Conservation (phyloP, 2,113 vertebrate species). For the Puntigrus tetrazona region DNA sequence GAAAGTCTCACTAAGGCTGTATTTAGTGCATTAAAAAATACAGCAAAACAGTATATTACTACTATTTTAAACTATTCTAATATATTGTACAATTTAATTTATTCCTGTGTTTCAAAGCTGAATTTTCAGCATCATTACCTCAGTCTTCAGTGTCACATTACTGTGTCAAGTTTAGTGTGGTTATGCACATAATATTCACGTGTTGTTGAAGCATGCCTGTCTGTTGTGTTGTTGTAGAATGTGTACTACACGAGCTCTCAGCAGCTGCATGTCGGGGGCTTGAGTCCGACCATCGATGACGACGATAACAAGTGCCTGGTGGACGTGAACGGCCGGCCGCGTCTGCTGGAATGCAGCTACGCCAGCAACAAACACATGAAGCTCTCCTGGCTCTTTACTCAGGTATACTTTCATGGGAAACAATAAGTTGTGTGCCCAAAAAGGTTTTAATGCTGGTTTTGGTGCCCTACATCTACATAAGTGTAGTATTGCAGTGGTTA, state of each 20-base stretch:
- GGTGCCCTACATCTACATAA: background rate
- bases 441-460: background rate
- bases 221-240: slow-evolving; percentile 80
- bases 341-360: slow-evolving; percentile 96
- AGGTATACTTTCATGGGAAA: slow-evolving; percentile 73
- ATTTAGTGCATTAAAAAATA: background rate
- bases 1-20: background rate
- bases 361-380: slow-evolving; percentile 96
- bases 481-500: background rate
- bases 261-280: slow-evolving; percentile 87
- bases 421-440: background rate
- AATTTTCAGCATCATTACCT: background rate
- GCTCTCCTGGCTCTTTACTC: slow-evolving; percentile 95
- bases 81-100: background rate
- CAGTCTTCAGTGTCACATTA: background rate
- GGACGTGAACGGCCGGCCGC: slow-evolving; percentile 90
- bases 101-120: background rate
- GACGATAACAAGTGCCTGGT: slow-evolving; percentile 99
- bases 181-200: background rate
- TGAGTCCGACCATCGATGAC: slow-evolving; percentile 94
- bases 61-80: background rate
- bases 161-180: background rate
- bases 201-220: background rate
- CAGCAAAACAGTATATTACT: background rate
- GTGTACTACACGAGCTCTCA: slow-evolving; percentile 93